Conservation (phyloP, 2,888 invertebrate genomes). For the Ichneumoninae sp. region DNA sequence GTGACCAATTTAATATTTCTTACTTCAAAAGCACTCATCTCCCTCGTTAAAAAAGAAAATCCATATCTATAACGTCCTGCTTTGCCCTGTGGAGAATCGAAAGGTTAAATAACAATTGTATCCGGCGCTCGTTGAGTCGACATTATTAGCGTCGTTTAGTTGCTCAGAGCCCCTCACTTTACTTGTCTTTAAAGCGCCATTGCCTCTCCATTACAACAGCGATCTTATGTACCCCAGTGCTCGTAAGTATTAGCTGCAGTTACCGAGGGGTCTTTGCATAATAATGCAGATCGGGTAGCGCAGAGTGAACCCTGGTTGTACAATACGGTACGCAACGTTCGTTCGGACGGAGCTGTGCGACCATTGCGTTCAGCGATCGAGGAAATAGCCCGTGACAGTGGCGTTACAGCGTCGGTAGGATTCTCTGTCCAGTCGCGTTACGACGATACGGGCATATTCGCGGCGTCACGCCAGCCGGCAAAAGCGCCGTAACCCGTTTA, state of each 20-base stretch:
- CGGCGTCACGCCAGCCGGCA: constrained; percentile 42
- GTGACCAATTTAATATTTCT: too few species aligned
- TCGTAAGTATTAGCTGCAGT: not conserved
- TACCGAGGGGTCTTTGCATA: not conserved
- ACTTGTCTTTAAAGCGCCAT: not conserved
- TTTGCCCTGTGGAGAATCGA: not conserved
- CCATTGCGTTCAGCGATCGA: constrained; percentile 31
- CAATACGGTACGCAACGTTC: constrained; percentile 29
- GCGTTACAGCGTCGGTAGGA: constrained; percentile 29
- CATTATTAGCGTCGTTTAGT: not conserved
- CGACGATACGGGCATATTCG: constrained; percentile 48
- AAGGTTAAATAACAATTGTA: not conserved
- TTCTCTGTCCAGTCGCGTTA: constrained; percentile 40
- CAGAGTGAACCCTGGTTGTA: not conserved
- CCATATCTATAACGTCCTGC: not conserved
- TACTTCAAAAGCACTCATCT: not conserved
- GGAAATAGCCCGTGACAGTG: constrained; percentile 52
- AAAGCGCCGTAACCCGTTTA: constrained; percentile 41
- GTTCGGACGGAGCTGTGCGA: constrained; percentile 22
- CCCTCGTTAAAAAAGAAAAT: not conserved
- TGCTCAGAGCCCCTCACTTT: not conserved
- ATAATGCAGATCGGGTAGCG: not conserved
- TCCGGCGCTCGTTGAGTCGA: not conserved
- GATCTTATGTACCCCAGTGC: not conserved
- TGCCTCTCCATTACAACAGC: not conserved